These are phyloP conservation scores for Encarsia formosa DNA, from an alignment of 2,888 invertebrate genomes.

Conservation along the genomic window DNA sequence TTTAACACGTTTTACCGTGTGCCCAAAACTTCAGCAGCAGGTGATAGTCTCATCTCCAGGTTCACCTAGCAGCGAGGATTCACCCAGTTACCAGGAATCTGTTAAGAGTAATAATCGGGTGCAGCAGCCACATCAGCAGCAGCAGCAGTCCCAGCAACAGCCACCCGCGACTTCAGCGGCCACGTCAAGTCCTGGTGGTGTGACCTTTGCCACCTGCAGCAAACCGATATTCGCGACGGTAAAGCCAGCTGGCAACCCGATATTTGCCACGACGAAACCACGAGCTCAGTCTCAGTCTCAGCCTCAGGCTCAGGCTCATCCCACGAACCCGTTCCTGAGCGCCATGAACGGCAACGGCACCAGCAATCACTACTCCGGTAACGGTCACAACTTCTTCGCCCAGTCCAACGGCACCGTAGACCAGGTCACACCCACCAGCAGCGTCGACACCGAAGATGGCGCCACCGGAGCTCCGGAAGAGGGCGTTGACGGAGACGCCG, in stretches of 20 bases:
- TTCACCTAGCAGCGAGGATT: slow-evolving; percentile 83
- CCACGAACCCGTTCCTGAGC: slow-evolving; percentile 26
- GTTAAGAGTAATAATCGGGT: slow-evolving; percentile 58
- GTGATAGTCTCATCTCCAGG: slow-evolving; percentile 73
- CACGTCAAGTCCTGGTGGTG: slow-evolving; percentile 12
- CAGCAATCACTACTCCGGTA: slow-evolving; percentile 45
- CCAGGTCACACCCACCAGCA: slow-evolving; percentile 58
- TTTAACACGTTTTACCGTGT: too few relatives aligned
- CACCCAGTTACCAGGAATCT: slow-evolving; percentile 74
- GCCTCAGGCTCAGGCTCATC: slow-evolving; percentile 6
- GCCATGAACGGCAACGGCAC: slow-evolving; percentile 52
- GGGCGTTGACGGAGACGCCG: slow-evolving; percentile 58
- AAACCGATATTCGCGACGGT: background rate
- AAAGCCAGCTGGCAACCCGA: background rate
- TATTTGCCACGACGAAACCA: background rate
- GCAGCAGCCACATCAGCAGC: background rate
- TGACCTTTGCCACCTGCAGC: background rate
- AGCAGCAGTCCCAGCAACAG: slow-evolving; percentile 13
- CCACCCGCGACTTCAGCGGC: slow-evolving; percentile 5
- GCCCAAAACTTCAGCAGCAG: too few relatives aligned
- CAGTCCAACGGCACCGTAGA: slow-evolving; percentile 38
- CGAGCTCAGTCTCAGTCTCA: background rate
- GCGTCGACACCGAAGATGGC: slow-evolving; percentile 59
- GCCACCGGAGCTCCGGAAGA: slow-evolving; percentile 53
- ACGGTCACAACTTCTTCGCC: slow-evolving; percentile 39